A percentile compares a stretch with the other conserved stretches of the same genome.
These are phyloP conservation scores for Drosophila prostipennis DNA, from an alignment of 2,888 invertebrate species.

Conservation along the genomic window DNA sequence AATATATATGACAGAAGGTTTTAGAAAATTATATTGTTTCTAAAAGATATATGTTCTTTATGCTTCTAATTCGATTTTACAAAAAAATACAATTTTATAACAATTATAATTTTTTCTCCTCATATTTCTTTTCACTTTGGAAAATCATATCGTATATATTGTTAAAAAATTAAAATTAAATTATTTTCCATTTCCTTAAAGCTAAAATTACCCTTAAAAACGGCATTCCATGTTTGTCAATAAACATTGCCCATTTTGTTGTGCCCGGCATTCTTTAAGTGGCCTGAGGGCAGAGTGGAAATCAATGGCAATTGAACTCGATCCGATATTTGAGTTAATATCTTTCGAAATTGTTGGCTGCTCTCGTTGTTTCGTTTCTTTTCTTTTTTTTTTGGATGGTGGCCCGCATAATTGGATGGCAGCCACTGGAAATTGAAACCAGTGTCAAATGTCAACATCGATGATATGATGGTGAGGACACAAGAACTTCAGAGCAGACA, in stretches of 20 bases:
- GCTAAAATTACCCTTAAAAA: background rate
- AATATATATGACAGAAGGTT: too few species aligned
- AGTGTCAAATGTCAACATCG: slow-evolving; percentile 74
- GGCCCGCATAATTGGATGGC: slow-evolving; percentile 60
- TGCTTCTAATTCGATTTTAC: too few species aligned
- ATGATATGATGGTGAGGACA: slow-evolving; percentile 51
- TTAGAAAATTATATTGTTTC: too few species aligned
- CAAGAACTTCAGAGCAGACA: slow-evolving; percentile 32
- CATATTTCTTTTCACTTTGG: background rate
- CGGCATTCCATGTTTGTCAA: background rate
- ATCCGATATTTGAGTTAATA: slow-evolving; percentile 49
- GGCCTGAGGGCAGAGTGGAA: slow-evolving; percentile 60
- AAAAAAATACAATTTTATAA: too few species aligned
- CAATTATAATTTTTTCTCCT: too few species aligned
- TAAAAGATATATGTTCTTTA: too few species aligned
- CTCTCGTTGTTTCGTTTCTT: background rate
- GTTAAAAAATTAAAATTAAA: too few species aligned
- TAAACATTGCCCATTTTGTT: background rate
- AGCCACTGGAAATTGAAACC: slow-evolving; percentile 44
- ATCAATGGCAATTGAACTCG: slow-evolving; percentile 74
- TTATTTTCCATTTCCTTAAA: background rate
- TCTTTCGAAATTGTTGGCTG: slow-evolving; percentile 45
- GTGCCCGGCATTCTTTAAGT: slow-evolving; percentile 37
- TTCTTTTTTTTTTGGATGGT: slow-evolving; percentile 16
- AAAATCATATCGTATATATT: too few species aligned